phyloP scores from a whole-genome alignment of 2,888 invertebrate species.

The Agrilus biguttatus region DNA sequence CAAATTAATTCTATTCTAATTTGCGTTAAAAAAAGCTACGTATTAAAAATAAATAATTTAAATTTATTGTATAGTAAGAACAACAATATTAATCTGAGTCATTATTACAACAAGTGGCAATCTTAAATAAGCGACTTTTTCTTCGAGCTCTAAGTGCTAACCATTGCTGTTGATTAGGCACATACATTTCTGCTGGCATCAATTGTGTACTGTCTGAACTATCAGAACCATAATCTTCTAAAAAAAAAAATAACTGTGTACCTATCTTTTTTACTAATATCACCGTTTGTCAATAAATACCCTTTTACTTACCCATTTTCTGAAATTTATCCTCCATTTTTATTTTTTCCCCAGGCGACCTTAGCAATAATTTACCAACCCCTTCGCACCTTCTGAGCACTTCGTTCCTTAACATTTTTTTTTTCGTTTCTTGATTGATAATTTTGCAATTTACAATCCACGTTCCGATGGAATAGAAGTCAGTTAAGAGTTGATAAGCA shows the following conservation, averaged over 20 bases:
- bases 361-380: slow-evolving; percentile 62
- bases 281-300: not conserved
- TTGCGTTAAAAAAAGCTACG: no score
- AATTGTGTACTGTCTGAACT: slow-evolving; percentile 35
- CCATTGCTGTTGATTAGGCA: slow-evolving; percentile 84
- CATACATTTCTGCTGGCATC: slow-evolving; percentile 87
- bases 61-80: not conserved
- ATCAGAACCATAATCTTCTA: slow-evolving; percentile 30
- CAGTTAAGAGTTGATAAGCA: slow-evolving; percentile 63
- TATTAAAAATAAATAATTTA: no score
- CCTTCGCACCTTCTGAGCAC: slow-evolving; percentile 69
- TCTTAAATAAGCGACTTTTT: slow-evolving; percentile 15
- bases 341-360: slow-evolving; percentile 73
- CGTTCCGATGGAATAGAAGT: slow-evolving; percentile 62
- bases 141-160: slow-evolving; percentile 52
- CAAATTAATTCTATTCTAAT: no score
- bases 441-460: slow-evolving; percentile 56
- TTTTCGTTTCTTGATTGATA: slow-evolving; percentile 38
- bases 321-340: slow-evolving; percentile 42
- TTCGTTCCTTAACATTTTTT: slow-evolving; percentile 45
- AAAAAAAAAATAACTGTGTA: no score
- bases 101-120: slow-evolving; percentile 16
- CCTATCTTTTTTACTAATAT: not conserved
- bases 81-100: not conserved
- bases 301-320: slow-evolving; percentile 7